These are phyloP conservation scores for Marmota monax DNA, from an alignment of 2,113 vertebrate genomes.

Conservation along the genomic window DNA sequence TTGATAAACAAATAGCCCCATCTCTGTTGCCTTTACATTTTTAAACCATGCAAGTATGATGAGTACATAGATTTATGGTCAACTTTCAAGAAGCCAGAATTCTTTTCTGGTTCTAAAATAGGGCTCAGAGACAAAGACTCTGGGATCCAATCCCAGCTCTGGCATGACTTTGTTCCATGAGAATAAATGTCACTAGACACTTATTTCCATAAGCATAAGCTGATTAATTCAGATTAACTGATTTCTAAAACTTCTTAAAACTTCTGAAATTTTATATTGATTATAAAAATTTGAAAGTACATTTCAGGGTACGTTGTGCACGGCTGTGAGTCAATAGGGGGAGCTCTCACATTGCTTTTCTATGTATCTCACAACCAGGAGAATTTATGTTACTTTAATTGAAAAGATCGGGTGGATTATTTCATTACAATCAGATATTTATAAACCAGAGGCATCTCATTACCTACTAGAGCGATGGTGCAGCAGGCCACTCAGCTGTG, in stretches of 20 bases:
- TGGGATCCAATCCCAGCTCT: neutral
- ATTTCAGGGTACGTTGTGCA: constrained; percentile 46
- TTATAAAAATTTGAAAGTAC: neutral
- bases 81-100: neutral
- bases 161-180: neutral
- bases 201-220: neutral
- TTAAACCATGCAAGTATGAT: neutral
- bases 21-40: neutral
- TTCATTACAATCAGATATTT: constrained; percentile 58
- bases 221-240: neutral
- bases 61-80: neutral
- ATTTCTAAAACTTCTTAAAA: neutral
- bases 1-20: neutral
- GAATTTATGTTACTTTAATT: constrained; percentile 66
- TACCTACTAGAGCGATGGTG: neutral
- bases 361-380: constrained; percentile 58
- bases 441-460: constrained; percentile 45
- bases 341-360: constrained; percentile 81
- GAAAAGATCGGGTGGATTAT: constrained; percentile 58
- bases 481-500: neutral
- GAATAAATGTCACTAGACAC: neutral
- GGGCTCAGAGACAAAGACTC: neutral
- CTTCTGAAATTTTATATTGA: constrained; percentile 18
- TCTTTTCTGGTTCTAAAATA: neutral
- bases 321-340: constrained; percentile 75